Evolutionary conservation across 2,113 vertebrate genomes (phyloP).

Genomic region (Romanogobio albipinnatus): DNA sequence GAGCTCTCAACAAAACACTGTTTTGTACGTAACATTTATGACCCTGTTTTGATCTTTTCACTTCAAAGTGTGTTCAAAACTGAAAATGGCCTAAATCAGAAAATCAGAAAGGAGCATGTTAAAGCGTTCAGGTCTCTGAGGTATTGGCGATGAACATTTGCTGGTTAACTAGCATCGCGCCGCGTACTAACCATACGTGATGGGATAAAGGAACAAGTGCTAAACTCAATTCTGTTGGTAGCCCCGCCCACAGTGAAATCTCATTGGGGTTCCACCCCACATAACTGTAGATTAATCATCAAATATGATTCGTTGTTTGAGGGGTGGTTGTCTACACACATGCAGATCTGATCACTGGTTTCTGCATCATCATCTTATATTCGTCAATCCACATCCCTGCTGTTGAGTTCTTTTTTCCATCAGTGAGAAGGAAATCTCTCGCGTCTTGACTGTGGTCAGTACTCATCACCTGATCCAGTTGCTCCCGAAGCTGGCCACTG

Average conservation of each 20-base stretch:
- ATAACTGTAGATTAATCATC: neutral
- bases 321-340: slow-evolving; percentile 7
- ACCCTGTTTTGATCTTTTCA: neutral
- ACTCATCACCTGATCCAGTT: slow-evolving; percentile 84
- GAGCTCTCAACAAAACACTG: slow-evolving; percentile 9
- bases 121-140: slow-evolving; percentile 1
- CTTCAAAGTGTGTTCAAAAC: slow-evolving; percentile 9
- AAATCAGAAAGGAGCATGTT: neutral
- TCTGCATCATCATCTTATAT: neutral
- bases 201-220: neutral
- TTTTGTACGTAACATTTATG: neutral
- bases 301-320: neutral
- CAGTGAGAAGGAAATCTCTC: neutral
- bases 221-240: neutral
- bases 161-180: neutral
- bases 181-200: neutral
- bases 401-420: neutral
- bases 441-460: slow-evolving; percentile 6
- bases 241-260: neutral
- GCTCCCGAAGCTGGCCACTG: slow-evolving; percentile 81
- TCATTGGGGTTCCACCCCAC: neutral
- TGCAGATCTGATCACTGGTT: neutral
- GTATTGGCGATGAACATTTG: neutral
- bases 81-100: neutral
- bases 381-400: neutral